phyloP scores from a whole-genome alignment of 1,140 invertebrate species.

The Trypoxylus dichotomus region DNA sequence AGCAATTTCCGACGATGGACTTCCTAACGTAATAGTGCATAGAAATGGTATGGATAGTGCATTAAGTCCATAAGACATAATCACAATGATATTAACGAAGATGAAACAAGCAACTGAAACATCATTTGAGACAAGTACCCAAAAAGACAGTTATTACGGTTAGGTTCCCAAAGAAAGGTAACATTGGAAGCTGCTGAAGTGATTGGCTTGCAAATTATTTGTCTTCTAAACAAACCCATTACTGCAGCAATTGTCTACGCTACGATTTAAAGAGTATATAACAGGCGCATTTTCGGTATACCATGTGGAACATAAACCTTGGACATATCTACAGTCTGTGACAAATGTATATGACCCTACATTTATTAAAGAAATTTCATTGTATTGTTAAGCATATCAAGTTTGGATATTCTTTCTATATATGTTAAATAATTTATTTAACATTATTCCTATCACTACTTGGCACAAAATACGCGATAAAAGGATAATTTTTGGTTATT shows the following conservation, averaged over 20 bases:
- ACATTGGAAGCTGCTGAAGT: slow-evolving; percentile 89
- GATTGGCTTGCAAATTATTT: slow-evolving; percentile 67
- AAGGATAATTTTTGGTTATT: no score
- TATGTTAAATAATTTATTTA: no score
- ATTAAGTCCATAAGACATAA: slow-evolving; percentile 94
- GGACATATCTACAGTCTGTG: slow-evolving; percentile 21
- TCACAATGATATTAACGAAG: slow-evolving; percentile 80
- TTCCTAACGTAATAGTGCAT: neutral
- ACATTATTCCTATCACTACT: no score
- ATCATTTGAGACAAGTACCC: slow-evolving; percentile 77
- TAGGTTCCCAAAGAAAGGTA: slow-evolving; percentile 95
- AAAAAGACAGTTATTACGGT: slow-evolving; percentile 95
- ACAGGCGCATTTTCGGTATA: slow-evolving; percentile 72
- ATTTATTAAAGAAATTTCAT: no score
- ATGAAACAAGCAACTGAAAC: slow-evolving; percentile 53
- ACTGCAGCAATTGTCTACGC: slow-evolving; percentile 96
- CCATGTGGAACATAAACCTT: slow-evolving; percentile 90
- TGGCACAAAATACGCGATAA: no score
- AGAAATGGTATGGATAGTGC: neutral
- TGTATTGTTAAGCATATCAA: no score
- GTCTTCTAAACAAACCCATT: slow-evolving; percentile 97
- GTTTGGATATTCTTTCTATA: no score
- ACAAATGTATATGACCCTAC: no score
- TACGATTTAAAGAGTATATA: slow-evolving; percentile 77
- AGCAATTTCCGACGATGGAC: neutral